Percentiles rank a stretch among this genome's conserved stretches.
Conservation (phyloP, 1,140 invertebrate species). For the Tetramorium alpestre region DNA sequence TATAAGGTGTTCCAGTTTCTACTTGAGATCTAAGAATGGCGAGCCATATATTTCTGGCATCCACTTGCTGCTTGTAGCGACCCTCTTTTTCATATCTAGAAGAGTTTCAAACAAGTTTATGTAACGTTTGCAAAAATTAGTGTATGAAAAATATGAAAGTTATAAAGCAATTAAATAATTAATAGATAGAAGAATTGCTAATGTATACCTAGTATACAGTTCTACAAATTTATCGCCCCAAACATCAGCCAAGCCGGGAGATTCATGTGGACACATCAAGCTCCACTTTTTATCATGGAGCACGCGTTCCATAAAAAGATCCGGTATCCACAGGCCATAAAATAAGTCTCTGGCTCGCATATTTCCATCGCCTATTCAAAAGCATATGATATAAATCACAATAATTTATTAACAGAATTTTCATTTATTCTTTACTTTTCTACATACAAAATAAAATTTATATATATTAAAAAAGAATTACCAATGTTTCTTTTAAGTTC, state of each 20-base stretch:
- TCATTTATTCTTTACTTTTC: constrained; percentile 82
- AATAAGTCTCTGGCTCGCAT: constrained; percentile 97
- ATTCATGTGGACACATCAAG: constrained; percentile 98
- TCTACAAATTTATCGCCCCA: constrained; percentile 98
- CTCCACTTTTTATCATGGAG: constrained; percentile 95
- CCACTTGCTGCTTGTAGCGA: constrained; percentile 91
- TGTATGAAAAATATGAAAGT: neutral
- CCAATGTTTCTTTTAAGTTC: constrained; percentile 98
- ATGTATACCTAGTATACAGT: constrained; percentile 91
- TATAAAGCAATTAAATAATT: neutral
- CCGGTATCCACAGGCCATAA: constrained; percentile 99
- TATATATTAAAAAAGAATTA: constrained; percentile 28
- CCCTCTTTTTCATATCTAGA: constrained; percentile 94
- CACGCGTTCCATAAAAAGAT: constrained; percentile 99
- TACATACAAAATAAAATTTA: constrained; percentile 63
- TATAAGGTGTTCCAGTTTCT: constrained; percentile 99
- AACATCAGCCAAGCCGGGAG: constrained; percentile 95
- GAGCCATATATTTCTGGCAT: constrained; percentile 96
- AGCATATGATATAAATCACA: neutral
- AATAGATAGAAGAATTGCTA: neutral
- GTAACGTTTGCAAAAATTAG: neutral
- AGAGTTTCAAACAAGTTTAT: constrained; percentile 33
- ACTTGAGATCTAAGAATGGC: constrained; percentile 98
- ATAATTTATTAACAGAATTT: neutral
- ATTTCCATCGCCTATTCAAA: constrained; percentile 89